A percentile compares a stretch with the other conserved stretches of the same genome.
Evolutionary conservation across 2,888 invertebrate species (phyloP).

Genomic region (Amphipyra berbera): DNA sequence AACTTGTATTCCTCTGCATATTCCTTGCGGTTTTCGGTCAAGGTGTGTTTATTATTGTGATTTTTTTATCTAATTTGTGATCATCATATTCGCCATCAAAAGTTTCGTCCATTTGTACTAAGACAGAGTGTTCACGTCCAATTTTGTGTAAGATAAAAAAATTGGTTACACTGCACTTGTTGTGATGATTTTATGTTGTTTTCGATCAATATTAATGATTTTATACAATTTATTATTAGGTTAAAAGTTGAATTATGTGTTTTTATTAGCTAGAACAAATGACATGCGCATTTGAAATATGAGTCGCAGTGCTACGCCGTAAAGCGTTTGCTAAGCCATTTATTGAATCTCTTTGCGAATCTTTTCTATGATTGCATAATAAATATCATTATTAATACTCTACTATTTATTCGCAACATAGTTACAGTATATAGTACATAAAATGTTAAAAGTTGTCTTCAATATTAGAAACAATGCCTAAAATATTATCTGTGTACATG

Average conservation of each 20-base stretch:
- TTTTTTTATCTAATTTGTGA: constrained; percentile 6
- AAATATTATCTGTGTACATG: too few species aligned
- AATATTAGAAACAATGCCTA: too few species aligned
- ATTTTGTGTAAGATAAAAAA: constrained; percentile 3
- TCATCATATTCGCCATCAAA: neutral
- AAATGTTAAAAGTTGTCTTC: neutral
- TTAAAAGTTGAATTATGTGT: neutral
- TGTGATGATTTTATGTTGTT: neutral
- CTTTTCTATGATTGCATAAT: constrained; percentile 14
- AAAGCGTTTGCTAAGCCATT: constrained; percentile 2
- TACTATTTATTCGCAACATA: neutral
- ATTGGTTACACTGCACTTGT: neutral
- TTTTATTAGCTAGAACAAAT: constrained; percentile 6
- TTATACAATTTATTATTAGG: neutral
- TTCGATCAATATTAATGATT: neutral
- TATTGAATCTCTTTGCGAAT: constrained; percentile 1
- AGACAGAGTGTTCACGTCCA: neutral
- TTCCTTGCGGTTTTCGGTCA: constrained; percentile 36
- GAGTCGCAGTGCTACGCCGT: constrained; percentile 27
- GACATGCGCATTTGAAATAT: constrained; percentile 51
- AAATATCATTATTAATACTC: constrained; percentile 1
- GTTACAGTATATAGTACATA: neutral
- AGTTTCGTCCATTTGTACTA: neutral
- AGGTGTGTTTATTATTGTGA: constrained; percentile 44
- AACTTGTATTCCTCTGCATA: constrained; percentile 37